A percentile compares a stretch with the other conserved stretches of the same genome.
These are phyloP conservation scores for Andricus quercusramuli DNA, from an alignment of 2,888 invertebrate genomes.

Conservation along the genomic window DNA sequence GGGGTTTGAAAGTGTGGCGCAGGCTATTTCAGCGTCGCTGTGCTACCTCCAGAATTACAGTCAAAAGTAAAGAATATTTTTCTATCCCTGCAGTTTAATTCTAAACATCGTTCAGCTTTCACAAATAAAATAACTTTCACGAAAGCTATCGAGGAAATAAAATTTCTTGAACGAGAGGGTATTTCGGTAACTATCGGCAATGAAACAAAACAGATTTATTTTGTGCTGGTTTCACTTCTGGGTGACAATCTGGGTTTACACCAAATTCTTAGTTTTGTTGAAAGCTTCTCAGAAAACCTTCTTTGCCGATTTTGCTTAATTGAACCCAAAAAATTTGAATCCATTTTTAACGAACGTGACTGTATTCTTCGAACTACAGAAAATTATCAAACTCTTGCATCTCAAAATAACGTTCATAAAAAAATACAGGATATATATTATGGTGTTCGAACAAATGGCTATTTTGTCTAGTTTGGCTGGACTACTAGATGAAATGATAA, in stretches of 20 bases:
- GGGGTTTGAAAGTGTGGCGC: neutral
- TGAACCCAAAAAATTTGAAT: constrained; percentile 31
- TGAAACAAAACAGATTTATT: constrained; percentile 44
- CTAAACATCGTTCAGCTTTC: constrained; percentile 5
- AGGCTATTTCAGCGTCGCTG: constrained; percentile 44
- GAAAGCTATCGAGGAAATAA: neutral
- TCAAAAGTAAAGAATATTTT: constrained; percentile 57
- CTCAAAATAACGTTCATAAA: neutral
- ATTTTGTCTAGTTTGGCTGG: no score
- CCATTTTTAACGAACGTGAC: constrained; percentile 41
- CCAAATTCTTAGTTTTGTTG: constrained; percentile 46
- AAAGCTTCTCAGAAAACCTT: constrained; percentile 43
- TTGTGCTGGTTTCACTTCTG: constrained; percentile 48
- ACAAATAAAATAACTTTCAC: constrained; percentile 4
- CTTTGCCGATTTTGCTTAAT: constrained; percentile 41
- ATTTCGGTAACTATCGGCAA: neutral
- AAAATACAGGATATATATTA: no score
- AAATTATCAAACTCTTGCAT: neutral
- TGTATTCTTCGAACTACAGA: constrained; percentile 32
- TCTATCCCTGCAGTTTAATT: constrained; percentile 53
- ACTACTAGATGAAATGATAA: no score
- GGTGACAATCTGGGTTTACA: constrained; percentile 53
- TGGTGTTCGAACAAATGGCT: no score
- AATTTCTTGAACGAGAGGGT: neutral
- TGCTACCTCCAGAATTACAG: neutral